Evolutionary conservation across 2,113 vertebrate species (phyloP).

Genomic region (Circaetus gallicus): DNA sequence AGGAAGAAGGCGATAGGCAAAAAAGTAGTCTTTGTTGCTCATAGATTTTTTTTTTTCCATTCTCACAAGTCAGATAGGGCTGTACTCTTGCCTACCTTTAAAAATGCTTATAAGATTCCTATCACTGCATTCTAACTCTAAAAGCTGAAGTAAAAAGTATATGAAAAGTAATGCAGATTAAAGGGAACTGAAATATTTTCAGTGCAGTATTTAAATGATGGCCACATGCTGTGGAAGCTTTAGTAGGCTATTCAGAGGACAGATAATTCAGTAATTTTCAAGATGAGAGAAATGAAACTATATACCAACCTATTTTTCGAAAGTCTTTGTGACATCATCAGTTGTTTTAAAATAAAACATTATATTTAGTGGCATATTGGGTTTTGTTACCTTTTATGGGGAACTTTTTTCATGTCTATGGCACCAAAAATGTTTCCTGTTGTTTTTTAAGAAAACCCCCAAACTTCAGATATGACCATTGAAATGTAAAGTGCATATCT

Average conservation of each 20-base stretch:
- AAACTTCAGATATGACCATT: background rate
- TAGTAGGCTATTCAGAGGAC: background rate
- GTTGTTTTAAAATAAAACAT: background rate
- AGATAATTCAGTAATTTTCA: background rate
- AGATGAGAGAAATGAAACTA: background rate
- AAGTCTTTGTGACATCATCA: background rate
- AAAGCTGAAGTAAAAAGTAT: background rate
- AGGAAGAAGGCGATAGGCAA: background rate
- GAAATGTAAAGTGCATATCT: background rate
- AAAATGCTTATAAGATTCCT: background rate
- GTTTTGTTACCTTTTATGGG: background rate
- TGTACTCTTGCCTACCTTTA: background rate
- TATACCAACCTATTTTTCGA: background rate
- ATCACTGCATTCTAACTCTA: background rate
- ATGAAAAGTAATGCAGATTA: background rate
- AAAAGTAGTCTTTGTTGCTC: background rate
- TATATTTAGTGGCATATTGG: background rate
- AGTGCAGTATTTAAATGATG: background rate
- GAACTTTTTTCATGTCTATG: background rate
- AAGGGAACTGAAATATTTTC: background rate
- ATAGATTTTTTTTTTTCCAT: background rate
- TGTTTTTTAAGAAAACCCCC: background rate
- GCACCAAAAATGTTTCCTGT: background rate
- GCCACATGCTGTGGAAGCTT: background rate
- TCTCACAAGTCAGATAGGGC: background rate